These are phyloP conservation scores for Haemorhous mexicanus DNA, from an alignment of 2,113 vertebrate genomes.

Conservation along the genomic window DNA sequence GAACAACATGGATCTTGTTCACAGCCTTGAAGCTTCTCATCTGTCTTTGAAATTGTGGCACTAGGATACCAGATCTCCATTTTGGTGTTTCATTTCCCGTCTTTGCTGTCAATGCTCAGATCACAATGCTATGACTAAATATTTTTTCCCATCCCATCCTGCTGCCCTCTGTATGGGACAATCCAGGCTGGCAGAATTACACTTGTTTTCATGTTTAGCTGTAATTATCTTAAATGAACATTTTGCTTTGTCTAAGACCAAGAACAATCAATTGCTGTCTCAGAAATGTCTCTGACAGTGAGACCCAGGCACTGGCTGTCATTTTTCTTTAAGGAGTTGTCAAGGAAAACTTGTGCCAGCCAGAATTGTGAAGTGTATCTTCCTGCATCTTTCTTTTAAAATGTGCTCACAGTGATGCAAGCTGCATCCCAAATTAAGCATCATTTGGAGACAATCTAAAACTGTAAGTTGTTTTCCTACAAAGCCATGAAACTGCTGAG, in stretches of 20 bases:
- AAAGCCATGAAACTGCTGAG: not conserved
- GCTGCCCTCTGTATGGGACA: not conserved
- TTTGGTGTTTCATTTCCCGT: not conserved
- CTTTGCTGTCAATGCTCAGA: not conserved
- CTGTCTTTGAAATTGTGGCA: not conserved
- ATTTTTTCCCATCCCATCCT: not conserved
- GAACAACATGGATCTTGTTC: not conserved
- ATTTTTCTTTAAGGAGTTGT: not conserved
- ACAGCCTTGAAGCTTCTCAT: not conserved
- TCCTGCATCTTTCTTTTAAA: not conserved
- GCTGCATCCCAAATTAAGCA: not conserved
- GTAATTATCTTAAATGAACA: not conserved
- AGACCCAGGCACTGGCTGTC: not conserved
- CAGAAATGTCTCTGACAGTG: not conserved
- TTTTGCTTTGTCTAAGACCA: not conserved
- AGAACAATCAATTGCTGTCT: not conserved
- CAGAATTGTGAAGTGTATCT: not conserved
- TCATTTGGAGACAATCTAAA: not conserved
- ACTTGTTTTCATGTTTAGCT: not conserved
- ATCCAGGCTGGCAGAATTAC: not conserved
- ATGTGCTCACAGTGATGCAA: not conserved
- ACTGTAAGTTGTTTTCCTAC: fast-evolving
- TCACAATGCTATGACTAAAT: not conserved
- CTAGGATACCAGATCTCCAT: not conserved
- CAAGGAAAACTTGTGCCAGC: not conserved